phyloP scores from a whole-genome alignment of 1,140 invertebrate genomes.

The Aplysia californica region DNA sequence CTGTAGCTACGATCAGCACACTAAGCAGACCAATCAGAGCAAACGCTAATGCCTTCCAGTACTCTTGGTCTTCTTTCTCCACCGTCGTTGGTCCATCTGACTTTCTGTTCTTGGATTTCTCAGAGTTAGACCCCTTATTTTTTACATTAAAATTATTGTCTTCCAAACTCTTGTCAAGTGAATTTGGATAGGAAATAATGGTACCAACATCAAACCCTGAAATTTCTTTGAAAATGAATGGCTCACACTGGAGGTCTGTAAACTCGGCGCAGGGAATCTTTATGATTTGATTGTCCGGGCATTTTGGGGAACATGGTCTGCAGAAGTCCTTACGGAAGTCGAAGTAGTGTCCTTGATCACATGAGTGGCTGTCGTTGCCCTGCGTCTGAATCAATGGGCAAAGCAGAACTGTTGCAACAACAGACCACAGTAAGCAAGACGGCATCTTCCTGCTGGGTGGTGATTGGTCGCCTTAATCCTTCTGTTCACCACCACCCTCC shows the following conservation, averaged over 20 bases:
- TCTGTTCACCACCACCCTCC: no score
- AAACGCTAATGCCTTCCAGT: slow-evolving; percentile 43
- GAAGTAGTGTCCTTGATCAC: slow-evolving; percentile 23
- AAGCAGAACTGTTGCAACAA: no score
- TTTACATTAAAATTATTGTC: neutral
- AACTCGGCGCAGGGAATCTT: slow-evolving; percentile 31
- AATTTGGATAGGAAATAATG: neutral
- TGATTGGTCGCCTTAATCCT: no score
- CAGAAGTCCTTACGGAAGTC: slow-evolving; percentile 4
- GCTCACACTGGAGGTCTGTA: slow-evolving; percentile 34
- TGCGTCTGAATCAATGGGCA: no score
- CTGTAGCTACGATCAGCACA: slow-evolving; percentile 36
- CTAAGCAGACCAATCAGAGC: slow-evolving; percentile 44
- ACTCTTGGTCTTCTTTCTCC: slow-evolving; percentile 36
- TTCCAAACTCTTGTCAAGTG: neutral
- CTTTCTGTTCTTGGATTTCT: neutral
- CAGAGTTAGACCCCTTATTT: no score
- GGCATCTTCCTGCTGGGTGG: no score
- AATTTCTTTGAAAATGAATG: slow-evolving; percentile 39
- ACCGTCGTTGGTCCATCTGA: slow-evolving; percentile 15
- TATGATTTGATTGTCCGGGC: slow-evolving; percentile 41
- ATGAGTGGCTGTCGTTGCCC: no score
- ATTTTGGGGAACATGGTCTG: slow-evolving; percentile 31
- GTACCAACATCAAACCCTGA: slow-evolving; percentile 7
- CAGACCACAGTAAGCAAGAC: no score